Percentiles rank a stretch among this genome's conserved stretches.
phyloP scores from a whole-genome alignment of 2,797 vertebrate genomes.

The Poeciliopsis paucimaculata region DNA sequence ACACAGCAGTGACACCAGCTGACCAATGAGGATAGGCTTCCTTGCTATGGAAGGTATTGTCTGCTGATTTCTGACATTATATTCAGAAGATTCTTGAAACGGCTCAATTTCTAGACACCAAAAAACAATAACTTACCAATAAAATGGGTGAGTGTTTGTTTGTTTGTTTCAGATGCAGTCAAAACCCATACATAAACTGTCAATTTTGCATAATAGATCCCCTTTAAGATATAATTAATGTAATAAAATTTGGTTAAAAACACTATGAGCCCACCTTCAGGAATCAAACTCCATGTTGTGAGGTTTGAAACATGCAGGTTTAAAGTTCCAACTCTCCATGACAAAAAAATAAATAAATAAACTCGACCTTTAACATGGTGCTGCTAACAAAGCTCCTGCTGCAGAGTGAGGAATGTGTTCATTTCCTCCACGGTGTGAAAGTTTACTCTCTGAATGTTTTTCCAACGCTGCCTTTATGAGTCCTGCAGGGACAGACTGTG shows the following conservation, averaged over 20 bases:
- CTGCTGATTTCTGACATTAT: too few species aligned
- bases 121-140: too few species aligned
- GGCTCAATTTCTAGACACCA: too few species aligned
- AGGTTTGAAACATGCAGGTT: slow-evolving; percentile 10
- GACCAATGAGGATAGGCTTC: too few species aligned
- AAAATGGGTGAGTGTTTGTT: too few species aligned
- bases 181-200: too few species aligned
- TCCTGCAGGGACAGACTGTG: slow-evolving; percentile 36
- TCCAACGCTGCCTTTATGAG: slow-evolving; percentile 14
- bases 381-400: slow-evolving; percentile 27
- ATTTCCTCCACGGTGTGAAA: slow-evolving; percentile 61
- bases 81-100: too few species aligned
- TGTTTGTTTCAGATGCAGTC: too few species aligned
- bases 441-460: slow-evolving; percentile 44
- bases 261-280: neutral
- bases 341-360: neutral
- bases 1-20: neutral
- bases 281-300: neutral
- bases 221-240: neutral
- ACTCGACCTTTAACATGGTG: slow-evolving; percentile 9
- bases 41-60: too few species aligned
- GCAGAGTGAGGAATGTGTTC: slow-evolving; percentile 61
- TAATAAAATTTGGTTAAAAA: neutral
- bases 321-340: neutral
- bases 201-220: too few species aligned